Conservation (phyloP, 2,797 vertebrate species). For the Pitangus sulphuratus region DNA sequence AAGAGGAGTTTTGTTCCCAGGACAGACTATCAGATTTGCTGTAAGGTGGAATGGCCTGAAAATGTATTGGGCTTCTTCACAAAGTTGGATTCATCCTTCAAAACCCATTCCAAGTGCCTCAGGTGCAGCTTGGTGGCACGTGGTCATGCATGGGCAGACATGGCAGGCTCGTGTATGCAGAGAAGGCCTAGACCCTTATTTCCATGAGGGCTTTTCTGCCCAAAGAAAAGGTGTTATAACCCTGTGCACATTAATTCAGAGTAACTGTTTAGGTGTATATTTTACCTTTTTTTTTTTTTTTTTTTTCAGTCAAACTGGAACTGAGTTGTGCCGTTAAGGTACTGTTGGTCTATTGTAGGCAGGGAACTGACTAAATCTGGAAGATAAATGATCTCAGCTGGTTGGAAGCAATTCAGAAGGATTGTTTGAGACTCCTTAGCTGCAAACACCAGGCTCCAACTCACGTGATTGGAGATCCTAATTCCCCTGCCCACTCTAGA, state of each 20-base stretch:
- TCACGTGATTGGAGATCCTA: not conserved
- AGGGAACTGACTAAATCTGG: not conserved
- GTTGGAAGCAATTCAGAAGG: not conserved
- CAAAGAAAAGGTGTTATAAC: not conserved
- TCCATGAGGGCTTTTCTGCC: not conserved
- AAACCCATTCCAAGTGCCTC: not conserved
- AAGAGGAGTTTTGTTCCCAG: not conserved
- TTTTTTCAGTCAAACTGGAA: not conserved
- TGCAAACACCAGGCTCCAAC: not conserved
- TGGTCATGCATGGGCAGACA: not conserved
- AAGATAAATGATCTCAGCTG: not conserved
- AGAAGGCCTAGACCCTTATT: not conserved
- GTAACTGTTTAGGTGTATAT: not conserved
- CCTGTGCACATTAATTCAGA: not conserved
- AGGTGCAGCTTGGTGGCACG: rapidly evolving
- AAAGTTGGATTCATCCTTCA: not conserved
- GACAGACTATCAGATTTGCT: not conserved
- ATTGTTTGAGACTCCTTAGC: not conserved
- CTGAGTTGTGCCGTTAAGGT: not conserved
- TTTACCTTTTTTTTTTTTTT: not conserved
- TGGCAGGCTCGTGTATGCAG: not conserved
- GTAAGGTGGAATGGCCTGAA: not conserved
- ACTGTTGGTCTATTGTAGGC: not conserved
- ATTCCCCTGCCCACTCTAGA: not conserved
- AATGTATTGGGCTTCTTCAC: not conserved